Evolutionary conservation across 2,797 vertebrate species (phyloP).

Genomic region (Furcifer pardalis): DNA sequence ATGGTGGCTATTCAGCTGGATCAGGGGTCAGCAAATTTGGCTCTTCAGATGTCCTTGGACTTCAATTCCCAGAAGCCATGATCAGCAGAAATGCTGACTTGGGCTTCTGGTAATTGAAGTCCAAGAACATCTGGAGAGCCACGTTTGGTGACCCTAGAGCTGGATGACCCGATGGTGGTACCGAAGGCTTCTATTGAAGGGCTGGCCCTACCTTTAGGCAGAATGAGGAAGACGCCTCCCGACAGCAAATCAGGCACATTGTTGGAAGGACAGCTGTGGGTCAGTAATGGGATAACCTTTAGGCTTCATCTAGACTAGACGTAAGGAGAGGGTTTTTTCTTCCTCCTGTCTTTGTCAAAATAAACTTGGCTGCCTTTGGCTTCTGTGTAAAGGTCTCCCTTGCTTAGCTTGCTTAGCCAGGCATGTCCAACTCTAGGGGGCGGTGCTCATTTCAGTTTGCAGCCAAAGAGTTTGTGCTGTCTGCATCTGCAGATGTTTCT

Average conservation of each 20-base stretch:
- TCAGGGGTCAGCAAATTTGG: too few relatives aligned
- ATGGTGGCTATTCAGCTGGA: not conserved
- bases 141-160: not conserved
- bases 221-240: too few relatives aligned
- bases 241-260: not conserved
- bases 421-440: too few relatives aligned
- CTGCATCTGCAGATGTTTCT: too few relatives aligned
- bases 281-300: not conserved
- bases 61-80: too few relatives aligned
- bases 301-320: not conserved
- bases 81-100: not conserved
- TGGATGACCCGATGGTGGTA: not conserved
- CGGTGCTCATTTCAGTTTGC: too few relatives aligned
- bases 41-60: too few relatives aligned
- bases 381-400: not conserved
- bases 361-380: not conserved
- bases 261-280: not conserved
- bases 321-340: not conserved
- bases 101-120: too few relatives aligned
- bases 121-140: too few relatives aligned
- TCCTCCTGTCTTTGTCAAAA: not conserved
- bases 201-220: not conserved
- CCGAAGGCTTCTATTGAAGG: not conserved
- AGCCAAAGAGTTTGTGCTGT: too few relatives aligned
- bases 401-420: not conserved